A percentile compares a stretch with the other conserved stretches of the same genome.
phyloP scores from a whole-genome alignment of 2,797 vertebrate genomes.

The Rallus crepitans region DNA sequence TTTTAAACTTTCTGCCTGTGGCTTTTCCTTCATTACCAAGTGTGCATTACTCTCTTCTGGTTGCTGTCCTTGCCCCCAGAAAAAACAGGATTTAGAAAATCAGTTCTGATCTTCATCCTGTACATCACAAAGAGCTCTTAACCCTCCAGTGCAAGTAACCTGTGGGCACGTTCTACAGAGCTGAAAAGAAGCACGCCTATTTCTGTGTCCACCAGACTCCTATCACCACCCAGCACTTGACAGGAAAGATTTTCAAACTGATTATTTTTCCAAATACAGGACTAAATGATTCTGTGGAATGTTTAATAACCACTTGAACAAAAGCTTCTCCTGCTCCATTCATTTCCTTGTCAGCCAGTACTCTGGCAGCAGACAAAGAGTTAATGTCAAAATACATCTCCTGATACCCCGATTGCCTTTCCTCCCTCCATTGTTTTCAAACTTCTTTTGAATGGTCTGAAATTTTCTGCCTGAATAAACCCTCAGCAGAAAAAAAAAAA shows the following conservation, averaged over 20 bases:
- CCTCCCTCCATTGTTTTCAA: slow-evolving; percentile 45
- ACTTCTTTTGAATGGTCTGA: slow-evolving; percentile 45
- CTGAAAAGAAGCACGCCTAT: not conserved
- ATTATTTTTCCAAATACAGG: not conserved
- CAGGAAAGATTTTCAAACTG: not conserved
- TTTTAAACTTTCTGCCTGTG: not conserved
- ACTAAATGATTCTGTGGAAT: not conserved
- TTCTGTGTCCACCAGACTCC: not conserved
- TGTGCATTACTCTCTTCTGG: not conserved
- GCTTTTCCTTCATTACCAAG: not conserved
- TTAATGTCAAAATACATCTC: slow-evolving; percentile 63
- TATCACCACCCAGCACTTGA: not conserved
- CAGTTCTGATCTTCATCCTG: not conserved
- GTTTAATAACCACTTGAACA: not conserved
- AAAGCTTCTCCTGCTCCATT: not conserved
- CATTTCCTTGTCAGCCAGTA: not conserved
- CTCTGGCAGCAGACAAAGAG: slow-evolving; percentile 34
- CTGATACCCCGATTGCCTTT: slow-evolving; percentile 19
- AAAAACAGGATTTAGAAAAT: not conserved
- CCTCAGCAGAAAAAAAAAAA: slow-evolving; percentile 27
- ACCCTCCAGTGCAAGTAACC: not conserved
- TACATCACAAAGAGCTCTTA: not conserved
- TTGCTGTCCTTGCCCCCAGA: not conserved
- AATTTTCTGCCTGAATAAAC: slow-evolving; percentile 64
- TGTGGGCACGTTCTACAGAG: not conserved